Evolutionary conservation across 2,888 invertebrate species (phyloP), one percentile per base, ranked within the genome.

Genomic region (Elysia crispata): DNA sequence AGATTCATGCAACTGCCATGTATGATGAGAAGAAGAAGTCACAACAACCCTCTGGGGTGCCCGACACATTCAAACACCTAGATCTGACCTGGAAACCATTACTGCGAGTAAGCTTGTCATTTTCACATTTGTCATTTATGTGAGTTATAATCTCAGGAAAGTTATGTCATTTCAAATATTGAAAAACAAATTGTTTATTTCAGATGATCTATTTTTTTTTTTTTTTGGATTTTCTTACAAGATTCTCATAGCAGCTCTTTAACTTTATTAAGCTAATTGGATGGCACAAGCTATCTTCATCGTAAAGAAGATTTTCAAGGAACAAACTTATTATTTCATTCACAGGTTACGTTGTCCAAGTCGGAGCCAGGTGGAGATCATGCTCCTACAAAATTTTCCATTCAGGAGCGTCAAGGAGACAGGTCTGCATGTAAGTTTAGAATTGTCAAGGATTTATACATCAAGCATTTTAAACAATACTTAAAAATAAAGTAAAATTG

Each of bases 291-390:
- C 57, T 74, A n/a, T 8, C 23, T 74, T 18, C 15, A 50, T 25
- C 33, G 15, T 15, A n/a, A n/a, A n/a, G n/a, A 28, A 57, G 1
- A 8, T 74, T 11, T 66, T 18, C 25, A 3, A 15, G 30, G 33
- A n/a, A 6, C 41, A 3, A 41, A 41, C 11, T n/a, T n/a, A n/a
- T n/a, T n/a, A n/a, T n/a, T 11, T 18, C 30, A 20, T 70, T 33
- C 23, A 8, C 74, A 77, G 77, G 77, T 77, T 49, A 11, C 41
- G 30, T 84, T 92, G 54, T 88, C 86, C 67, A 92, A 91, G 82
- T 89, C 91, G 15, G 92, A 92, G 77, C 90, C 91, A 5, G 92
- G 92, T 8, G 91, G 91, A 66, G 92, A 92, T 83, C 91, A 91
- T 84, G 89, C 89, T 49, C 92, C 92, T 0, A 89, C 88, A 1